Base-by-base conservation (phyloP, 2,797 vertebrate genomes). In the Furcifer pardalis region DNA sequence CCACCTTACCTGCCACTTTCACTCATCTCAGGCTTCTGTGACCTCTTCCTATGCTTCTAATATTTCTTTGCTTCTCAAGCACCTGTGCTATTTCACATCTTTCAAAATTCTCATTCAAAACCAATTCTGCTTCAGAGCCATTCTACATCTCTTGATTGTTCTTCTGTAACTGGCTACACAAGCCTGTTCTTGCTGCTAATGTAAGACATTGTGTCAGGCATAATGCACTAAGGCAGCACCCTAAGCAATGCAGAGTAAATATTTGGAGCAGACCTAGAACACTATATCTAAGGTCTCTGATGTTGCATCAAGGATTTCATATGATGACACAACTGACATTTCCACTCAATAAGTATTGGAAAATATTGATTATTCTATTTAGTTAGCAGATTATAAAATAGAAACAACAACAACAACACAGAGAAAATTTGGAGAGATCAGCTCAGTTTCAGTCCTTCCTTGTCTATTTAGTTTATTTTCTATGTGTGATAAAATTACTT, bases 51-150 rank as follows among this genome's bases (percentile, higher is more conserved):
- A 17, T 71, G 30, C 35, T 56, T 49, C 37, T 19, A 9, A 23
- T 46, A 77, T 83, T 77, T 84, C 40, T 77, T 77, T 79, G 7
- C 44, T 79, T 63, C 12, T 49, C 35, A 46, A 60, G 30, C 6
- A 73, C 32, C 19, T n/a, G 15, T 12, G 17, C 32, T 62, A 27
- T 84, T 46, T 49, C 7, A 79, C 49, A 23, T 35, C 35, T 79
- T 84, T 62, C 59, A 79, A 79, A 30, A 7, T 79, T 25, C 35
- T 73, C 59, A 46, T n/a, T n/a, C n/a, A 32, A 79, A 49, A 10
- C 8, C 66, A 68, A 62, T 73, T 63, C 27, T 49, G 42, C 32
- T 71, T 73, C 37, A 83, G n/a, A 25, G 4, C 12, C 12, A 2
- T 32, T 32, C 40, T 59, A 44, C 21, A 9, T 82, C 49, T 65